A percentile compares a stretch with the other conserved stretches of the same genome.
phyloP scores from a whole-genome alignment of 2,888 invertebrate genomes.

The Escarpia spicata region DNA sequence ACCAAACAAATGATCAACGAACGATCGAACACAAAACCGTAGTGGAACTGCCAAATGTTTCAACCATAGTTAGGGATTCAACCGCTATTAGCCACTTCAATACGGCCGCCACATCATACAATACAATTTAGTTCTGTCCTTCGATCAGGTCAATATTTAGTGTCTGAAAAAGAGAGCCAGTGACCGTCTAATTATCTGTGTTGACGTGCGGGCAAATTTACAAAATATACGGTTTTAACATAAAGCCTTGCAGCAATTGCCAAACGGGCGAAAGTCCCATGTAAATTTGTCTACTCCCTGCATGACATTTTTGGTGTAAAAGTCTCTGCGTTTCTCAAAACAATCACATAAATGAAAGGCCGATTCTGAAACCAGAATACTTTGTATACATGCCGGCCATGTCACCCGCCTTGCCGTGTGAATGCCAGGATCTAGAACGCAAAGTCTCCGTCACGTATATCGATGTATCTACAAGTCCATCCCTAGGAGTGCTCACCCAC shows the following conservation, averaged over 20 bases:
- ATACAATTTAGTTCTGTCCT: background rate
- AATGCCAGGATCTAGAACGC: background rate
- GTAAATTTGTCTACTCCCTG: background rate
- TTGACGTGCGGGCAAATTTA: background rate
- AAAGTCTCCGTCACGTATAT: background rate
- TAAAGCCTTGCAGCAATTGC: background rate
- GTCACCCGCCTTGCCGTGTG: background rate
- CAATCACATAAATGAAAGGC: background rate
- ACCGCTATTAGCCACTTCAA: background rate
- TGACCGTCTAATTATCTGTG: background rate
- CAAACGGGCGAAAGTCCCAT: background rate
- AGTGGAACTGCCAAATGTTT: background rate
- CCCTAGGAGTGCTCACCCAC: background rate
- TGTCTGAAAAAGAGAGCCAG: background rate
- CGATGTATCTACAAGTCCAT: slow-evolving; percentile 2
- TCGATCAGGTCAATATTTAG: background rate
- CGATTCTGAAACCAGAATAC: background rate
- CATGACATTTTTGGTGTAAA: background rate
- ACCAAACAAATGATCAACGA: background rate
- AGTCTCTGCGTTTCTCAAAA: background rate
- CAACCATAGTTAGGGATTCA: background rate
- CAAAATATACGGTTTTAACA: background rate
- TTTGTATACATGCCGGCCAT: background rate
- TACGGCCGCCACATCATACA: background rate
- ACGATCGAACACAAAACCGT: background rate